A percentile compares a stretch with the other conserved stretches of the same genome.
Evolutionary conservation across 2,888 invertebrate species (phyloP).

Genomic region (Theodoxus fluviatilis): DNA sequence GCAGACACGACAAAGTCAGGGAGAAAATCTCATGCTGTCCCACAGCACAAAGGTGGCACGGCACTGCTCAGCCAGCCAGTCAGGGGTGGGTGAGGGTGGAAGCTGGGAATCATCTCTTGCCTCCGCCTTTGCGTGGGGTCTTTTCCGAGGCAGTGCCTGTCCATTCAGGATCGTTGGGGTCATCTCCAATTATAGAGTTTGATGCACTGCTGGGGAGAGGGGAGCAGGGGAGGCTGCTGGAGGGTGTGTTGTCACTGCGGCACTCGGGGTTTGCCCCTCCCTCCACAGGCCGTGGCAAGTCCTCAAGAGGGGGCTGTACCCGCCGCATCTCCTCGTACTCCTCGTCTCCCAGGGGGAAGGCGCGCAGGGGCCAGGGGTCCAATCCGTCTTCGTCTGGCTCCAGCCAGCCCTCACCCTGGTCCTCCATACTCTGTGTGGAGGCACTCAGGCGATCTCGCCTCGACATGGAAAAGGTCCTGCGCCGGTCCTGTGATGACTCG

Average conservation of each 20-base stretch:
- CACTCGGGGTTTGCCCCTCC: conserved; percentile 24
- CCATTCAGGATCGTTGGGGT: conserved; percentile 62
- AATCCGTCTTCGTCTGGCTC: conserved; percentile 27
- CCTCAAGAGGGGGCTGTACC: conserved; percentile 33
- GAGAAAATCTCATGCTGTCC: too few species aligned
- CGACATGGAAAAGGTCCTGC: conserved; percentile 40
- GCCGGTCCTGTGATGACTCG: conserved; percentile 26
- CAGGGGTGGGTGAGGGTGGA: neutral
- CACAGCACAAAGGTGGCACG: too few species aligned
- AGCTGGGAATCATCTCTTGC: too few species aligned
- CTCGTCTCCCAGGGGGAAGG: conserved; percentile 55
- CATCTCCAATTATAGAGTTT: conserved; percentile 42
- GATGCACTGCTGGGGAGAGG: conserved; percentile 49
- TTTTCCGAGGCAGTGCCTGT: conserved; percentile 33
- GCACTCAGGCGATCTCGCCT: conserved; percentile 30
- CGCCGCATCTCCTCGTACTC: conserved; percentile 49
- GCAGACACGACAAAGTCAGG: too few species aligned
- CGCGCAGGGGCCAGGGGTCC: conserved; percentile 53
- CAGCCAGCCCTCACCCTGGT: conserved; percentile 29
- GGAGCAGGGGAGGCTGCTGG: conserved; percentile 40
- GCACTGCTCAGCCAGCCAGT: neutral
- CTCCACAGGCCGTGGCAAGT: conserved; percentile 23
- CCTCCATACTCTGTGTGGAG: conserved; percentile 35
- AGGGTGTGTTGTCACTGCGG: conserved; percentile 29
- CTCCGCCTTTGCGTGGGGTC: too few species aligned